Conservation (phyloP, 2,888 invertebrate genomes). For the Cosmia trapezina region DNA sequence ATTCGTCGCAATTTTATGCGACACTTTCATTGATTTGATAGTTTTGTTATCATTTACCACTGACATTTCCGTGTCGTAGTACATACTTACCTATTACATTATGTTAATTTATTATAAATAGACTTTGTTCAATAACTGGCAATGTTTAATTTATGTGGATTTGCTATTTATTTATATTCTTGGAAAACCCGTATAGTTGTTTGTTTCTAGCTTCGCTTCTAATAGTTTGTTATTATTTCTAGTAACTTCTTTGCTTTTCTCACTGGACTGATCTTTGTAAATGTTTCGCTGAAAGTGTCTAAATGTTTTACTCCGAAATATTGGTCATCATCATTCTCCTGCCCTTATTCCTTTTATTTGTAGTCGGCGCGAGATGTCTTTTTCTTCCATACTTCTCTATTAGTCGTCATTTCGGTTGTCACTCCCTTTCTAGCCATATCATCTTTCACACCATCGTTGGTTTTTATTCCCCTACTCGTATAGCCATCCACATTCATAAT, state of each 20-base stretch:
- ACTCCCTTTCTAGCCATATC: too few species aligned
- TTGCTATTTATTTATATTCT: conserved; percentile 35
- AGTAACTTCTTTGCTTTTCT: conserved; percentile 5
- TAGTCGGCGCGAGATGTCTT: too few species aligned
- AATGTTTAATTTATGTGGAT: conserved; percentile 22
- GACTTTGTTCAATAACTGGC: conserved; percentile 36
- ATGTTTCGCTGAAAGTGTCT: conserved; percentile 29
- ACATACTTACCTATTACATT: conserved; percentile 23
- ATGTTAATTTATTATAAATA: conserved; percentile 51
- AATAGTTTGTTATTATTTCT: conserved; percentile 3
- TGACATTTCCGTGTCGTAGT: conserved; percentile 29
- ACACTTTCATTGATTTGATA: conserved; percentile 55
- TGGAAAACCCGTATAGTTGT: conserved; percentile 37
- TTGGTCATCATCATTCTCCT: too few species aligned
- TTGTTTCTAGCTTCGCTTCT: conserved; percentile 14
- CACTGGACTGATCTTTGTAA: background rate
- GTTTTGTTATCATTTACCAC: conserved; percentile 32
- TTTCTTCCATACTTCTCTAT: too few species aligned
- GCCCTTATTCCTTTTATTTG: too few species aligned
- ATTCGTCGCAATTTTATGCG: conserved; percentile 58
- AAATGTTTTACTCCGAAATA: background rate
- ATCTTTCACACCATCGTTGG: too few species aligned
- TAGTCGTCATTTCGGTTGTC: too few species aligned
- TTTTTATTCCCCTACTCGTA: too few species aligned
- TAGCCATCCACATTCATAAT: too few species aligned